A percentile compares a stretch with the other conserved stretches of the same genome.
phyloP scores from a whole-genome alignment of 1,140 invertebrate genomes.

The Potamilus streckersoni region DNA sequence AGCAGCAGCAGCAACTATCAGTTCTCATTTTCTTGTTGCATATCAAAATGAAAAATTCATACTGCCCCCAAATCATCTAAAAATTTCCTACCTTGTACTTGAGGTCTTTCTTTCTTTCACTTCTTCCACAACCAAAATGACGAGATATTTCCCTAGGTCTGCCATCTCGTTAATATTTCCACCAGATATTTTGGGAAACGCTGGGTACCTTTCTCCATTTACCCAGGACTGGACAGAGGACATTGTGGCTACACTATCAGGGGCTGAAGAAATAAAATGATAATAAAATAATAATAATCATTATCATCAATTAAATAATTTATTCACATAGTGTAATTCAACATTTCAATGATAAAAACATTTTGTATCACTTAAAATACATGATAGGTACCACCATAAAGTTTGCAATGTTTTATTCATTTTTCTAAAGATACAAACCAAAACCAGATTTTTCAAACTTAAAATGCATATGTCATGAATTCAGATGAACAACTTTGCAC shows the following conservation, averaged over 20 bases:
- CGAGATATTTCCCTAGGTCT: slow-evolving; percentile 55
- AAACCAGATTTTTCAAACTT: no score
- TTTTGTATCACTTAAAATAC: no score
- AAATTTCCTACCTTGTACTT: slow-evolving; percentile 46
- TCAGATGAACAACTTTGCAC: no score
- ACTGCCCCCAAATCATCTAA: no score
- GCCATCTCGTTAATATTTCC: slow-evolving; percentile 62
- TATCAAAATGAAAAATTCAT: no score
- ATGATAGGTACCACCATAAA: no score
- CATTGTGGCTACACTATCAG: slow-evolving; percentile 44
- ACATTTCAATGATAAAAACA: no score
- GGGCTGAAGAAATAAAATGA: slow-evolving; percentile 30
- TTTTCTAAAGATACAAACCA: no score
- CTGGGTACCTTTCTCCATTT: slow-evolving; percentile 88
- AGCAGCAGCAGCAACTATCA: no score
- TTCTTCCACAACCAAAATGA: slow-evolving; percentile 54
- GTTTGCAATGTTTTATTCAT: no score
- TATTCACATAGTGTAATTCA: background rate
- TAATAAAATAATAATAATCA: background rate
- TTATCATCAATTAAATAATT: background rate
- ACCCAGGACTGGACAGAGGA: slow-evolving; percentile 76
- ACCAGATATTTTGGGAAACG: slow-evolving; percentile 86
- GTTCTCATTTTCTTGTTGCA: no score
- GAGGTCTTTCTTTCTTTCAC: slow-evolving; percentile 38
- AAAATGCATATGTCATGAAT: no score